These are phyloP conservation scores for Clarias magur DNA, from an alignment of 2,113 vertebrate species.

Conservation along the genomic window DNA sequence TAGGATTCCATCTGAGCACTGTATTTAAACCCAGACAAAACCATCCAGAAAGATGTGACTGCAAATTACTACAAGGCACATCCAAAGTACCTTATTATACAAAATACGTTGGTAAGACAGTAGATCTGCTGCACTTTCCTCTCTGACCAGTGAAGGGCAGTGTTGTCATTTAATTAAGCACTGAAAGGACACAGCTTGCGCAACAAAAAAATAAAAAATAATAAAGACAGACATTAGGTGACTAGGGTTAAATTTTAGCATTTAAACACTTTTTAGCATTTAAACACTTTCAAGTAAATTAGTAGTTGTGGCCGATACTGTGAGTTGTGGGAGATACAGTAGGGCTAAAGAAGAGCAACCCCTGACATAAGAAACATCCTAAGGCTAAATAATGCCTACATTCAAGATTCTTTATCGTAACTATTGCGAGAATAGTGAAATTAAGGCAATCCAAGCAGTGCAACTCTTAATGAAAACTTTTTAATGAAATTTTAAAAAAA, in stretches of 20 bases:
- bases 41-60: slow-evolving; percentile 17
- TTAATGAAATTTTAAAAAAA: too few species aligned
- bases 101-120: not conserved
- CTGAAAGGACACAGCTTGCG: not conserved
- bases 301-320: not conserved
- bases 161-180: slow-evolving; percentile 32
- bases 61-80: slow-evolving; percentile 26
- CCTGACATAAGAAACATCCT: not conserved
- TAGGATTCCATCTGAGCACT: slow-evolving; percentile 14
- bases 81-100: slow-evolving; percentile 12
- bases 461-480: too few species aligned
- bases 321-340: not conserved
- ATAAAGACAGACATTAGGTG: too few species aligned
- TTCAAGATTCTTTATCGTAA: too few species aligned
- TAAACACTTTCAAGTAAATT: not conserved
- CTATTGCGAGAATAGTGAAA: too few species aligned
- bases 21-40: slow-evolving; percentile 36
- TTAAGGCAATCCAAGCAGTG: too few species aligned
- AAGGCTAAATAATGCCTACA: too few species aligned
- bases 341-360: not conserved
- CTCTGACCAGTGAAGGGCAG: slow-evolving; percentile 29
- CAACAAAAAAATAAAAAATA: not conserved
- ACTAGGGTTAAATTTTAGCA: too few species aligned
- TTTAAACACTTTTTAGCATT: not conserved
- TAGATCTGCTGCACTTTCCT: not conserved